These are phyloP conservation scores for Falco columbarius DNA, from an alignment of 2,797 vertebrate genomes.

Conservation along the genomic window DNA sequence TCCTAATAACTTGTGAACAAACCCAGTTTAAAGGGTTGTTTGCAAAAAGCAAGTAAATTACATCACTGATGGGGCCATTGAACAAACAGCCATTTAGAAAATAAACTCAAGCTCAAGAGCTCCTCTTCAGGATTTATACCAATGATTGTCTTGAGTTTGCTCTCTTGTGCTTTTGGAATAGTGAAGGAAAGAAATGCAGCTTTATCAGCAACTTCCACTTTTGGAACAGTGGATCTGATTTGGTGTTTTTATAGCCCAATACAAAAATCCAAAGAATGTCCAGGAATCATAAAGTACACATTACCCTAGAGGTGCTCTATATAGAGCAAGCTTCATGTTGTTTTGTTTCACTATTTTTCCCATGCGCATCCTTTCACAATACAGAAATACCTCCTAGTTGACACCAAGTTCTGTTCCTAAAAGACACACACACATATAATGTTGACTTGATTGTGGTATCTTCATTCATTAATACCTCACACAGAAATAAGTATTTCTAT, in stretches of 20 bases:
- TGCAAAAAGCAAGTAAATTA: background rate
- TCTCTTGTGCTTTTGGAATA: background rate
- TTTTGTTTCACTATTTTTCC: background rate
- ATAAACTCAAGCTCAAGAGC: background rate
- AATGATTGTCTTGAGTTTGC: background rate
- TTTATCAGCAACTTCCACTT: background rate
- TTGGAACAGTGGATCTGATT: background rate
- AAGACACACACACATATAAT: fast-evolving
- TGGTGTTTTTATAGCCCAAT: background rate
- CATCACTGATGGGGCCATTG: background rate
- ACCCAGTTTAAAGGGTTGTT: background rate
- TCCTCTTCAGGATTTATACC: background rate
- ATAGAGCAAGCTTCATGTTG: background rate
- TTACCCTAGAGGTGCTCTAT: background rate
- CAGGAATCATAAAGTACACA: background rate
- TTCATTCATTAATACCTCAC: background rate
- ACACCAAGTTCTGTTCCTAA: background rate
- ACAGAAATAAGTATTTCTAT: background rate
- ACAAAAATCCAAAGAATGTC: background rate
- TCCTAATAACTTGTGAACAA: background rate
- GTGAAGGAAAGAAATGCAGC: background rate
- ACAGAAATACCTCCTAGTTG: background rate
- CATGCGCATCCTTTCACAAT: background rate
- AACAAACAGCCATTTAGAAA: background rate
- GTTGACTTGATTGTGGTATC: background rate